Evolutionary conservation across 2,113 vertebrate species (phyloP), one percentile per base, ranked within the genome.

Genomic region (Channa maculata): DNA sequence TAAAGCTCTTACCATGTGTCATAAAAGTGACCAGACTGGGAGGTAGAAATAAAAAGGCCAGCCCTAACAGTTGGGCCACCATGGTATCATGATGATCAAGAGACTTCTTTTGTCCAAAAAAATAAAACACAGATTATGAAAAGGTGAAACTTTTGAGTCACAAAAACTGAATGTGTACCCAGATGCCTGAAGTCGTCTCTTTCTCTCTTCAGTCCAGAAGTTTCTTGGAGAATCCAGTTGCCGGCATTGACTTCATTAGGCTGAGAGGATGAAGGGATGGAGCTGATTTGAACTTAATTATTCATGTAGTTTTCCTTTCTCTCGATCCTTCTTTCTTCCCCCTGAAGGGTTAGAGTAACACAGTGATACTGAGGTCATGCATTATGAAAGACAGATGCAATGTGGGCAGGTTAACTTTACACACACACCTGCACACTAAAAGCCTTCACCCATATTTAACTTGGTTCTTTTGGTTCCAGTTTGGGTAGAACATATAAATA

Each of bases 61-160:
- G 77, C 62, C 65, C 83, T 86, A 88, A 53, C 71, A 92, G 79
- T 85, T 48, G 75, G 78, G 74, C 87, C 86, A 91, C 88, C 91
- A 92, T 92, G 87, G 64, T 92, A 92, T 84, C 91, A 92, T 92
- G 84, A 88, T 91, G 89, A 86, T 85, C 77, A 46, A 37, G 8
- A 65, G 63, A 65, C 39, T 24, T 63, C 33, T 77, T 84, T 64
- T 66, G 5, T 48, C 68, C 24, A 10, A 79, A 63, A 63, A 61
- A 45, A 37, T 12, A 8, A 9, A 11, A 15, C 7, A 13, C 5
- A 60, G 33, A 70, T 34, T 6, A 54, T 55, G 0, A 36, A 66
- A 34, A 75, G 3, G 1, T 15, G 8, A 52, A 50, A 10, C 5
- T 55, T 65, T 60, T 0, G 2, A 37, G 43, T 24, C 9, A 34